Percentiles rank a stretch among this genome's conserved stretches.
Evolutionary conservation across 37 sponge, comb jelly and placozoan genomes (phyloP).

Genomic region (Agelas oroides): DNA sequence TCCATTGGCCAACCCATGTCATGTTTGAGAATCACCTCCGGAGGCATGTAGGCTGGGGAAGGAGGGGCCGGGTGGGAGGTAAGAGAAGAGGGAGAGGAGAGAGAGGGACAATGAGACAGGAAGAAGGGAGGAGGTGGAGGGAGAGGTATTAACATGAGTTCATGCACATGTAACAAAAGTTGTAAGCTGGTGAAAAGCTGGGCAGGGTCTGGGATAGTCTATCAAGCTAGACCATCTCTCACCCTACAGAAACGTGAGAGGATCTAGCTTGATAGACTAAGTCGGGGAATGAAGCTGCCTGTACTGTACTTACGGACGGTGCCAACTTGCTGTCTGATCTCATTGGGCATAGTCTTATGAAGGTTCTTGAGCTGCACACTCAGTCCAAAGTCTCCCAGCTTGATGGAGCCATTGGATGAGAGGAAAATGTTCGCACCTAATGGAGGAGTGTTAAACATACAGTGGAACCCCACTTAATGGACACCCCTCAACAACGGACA

Average conservation of each 20-base stretch:
- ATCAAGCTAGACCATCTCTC: too few species aligned
- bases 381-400: constrained; percentile 90
- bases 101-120: not conserved
- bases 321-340: constrained; percentile 58
- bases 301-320: constrained; percentile 59
- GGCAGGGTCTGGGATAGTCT: too few species aligned
- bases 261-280: too few species aligned
- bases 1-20: constrained; percentile 79
- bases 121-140: not conserved
- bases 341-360: constrained; percentile 48
- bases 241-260: too few species aligned
- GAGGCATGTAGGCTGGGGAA: constrained; percentile 83
- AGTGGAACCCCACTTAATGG: too few species aligned
- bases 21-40: constrained; percentile 74
- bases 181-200: too few species aligned
- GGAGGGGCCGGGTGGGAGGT: not conserved
- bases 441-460: not conserved
- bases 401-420: constrained; percentile 70
- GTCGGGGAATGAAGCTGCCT: not conserved
- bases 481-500: too few species aligned
- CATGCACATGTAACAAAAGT: too few species aligned
- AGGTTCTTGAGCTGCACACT: constrained; percentile 79
- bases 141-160: too few species aligned
- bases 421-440: constrained; percentile 88
- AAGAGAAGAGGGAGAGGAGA: constrained; percentile 11